These are phyloP conservation scores for Hermodice carunculata DNA, from an alignment of 2,888 invertebrate species.

Conservation along the genomic window DNA sequence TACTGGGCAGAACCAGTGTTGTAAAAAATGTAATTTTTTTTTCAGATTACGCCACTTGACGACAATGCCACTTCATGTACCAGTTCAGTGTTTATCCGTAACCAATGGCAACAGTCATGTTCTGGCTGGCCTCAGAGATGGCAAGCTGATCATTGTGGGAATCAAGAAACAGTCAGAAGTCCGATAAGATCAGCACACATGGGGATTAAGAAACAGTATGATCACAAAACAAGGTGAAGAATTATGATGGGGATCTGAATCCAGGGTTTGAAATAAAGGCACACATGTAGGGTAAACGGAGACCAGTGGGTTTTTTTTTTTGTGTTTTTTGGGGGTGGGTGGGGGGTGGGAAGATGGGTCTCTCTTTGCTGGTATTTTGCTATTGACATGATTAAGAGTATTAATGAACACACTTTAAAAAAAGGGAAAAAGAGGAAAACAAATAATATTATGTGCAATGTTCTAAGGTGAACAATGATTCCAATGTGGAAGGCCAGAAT, in stretches of 20 bases:
- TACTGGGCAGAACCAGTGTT: background rate
- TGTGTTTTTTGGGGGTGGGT: too few relatives aligned
- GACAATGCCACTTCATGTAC: slow-evolving; percentile 57
- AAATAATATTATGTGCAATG: too few relatives aligned
- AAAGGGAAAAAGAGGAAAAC: too few relatives aligned
- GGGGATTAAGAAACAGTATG: too few relatives aligned
- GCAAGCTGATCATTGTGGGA: slow-evolving; percentile 70
- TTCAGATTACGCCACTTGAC: slow-evolving; percentile 55
- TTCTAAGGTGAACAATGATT: too few relatives aligned
- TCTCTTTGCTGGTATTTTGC: too few relatives aligned
- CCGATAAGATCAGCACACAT: slow-evolving; percentile 13
- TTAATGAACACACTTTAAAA: too few relatives aligned
- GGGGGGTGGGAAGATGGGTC: too few relatives aligned
- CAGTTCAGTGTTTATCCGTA: slow-evolving; percentile 60
- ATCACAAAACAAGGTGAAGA: background rate
- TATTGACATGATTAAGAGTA: too few relatives aligned
- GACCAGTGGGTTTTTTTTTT: too few relatives aligned
- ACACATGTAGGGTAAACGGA: background rate
- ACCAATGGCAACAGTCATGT: slow-evolving; percentile 72
- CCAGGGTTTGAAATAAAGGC: background rate
- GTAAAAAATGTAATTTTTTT: slow-evolving; percentile 13
- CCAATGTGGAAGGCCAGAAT: too few relatives aligned
- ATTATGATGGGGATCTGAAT: background rate
- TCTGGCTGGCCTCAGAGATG: slow-evolving; percentile 75
- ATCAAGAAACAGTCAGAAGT: slow-evolving; percentile 48